A percentile compares a stretch with the other conserved stretches of the same genome.
Conservation (phyloP, 2,888 invertebrate genomes). For the Flexamia atlantica region DNA sequence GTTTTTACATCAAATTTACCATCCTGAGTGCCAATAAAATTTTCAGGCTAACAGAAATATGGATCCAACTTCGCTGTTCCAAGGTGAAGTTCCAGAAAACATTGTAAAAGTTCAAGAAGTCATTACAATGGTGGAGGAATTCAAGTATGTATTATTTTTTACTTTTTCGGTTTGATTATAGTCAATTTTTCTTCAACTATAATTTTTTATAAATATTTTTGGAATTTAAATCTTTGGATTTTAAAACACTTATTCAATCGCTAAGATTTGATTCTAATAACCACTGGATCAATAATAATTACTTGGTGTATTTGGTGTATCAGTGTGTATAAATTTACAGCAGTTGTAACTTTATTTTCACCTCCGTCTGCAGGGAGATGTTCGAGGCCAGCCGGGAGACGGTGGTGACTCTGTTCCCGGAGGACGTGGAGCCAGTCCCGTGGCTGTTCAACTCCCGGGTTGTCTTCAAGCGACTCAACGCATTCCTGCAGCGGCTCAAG, state of each 20-base stretch:
- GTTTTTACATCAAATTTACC: too few relatives aligned
- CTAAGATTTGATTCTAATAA: too few relatives aligned
- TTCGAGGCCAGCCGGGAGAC: conserved; percentile 76
- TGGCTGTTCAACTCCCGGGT: conserved; percentile 88
- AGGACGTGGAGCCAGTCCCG: conserved; percentile 77
- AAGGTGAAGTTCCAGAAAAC: conserved; percentile 90
- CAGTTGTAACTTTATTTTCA: too few relatives aligned
- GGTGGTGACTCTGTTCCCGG: conserved; percentile 74
- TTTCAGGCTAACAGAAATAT: conserved; percentile 77
- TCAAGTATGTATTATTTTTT: conserved; percentile 76
- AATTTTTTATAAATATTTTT: too few relatives aligned
- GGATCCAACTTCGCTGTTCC: conserved; percentile 90
- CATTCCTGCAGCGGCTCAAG: conserved; percentile 81
- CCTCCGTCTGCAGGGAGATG: conserved; percentile 73
- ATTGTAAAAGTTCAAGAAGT: conserved; percentile 79
- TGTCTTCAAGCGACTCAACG: conserved; percentile 82
- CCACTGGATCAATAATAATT: too few relatives aligned
- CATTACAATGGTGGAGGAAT: conserved; percentile 77
- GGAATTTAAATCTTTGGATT: too few relatives aligned
- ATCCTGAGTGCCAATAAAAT: too few relatives aligned
- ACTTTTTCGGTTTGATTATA: too few relatives aligned
- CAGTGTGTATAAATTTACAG: too few relatives aligned
- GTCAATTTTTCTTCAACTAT: too few relatives aligned
- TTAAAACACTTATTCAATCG: too few relatives aligned
- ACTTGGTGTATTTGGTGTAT: too few relatives aligned